Base-by-base conservation (phyloP, 1,140 invertebrate species). In the Drosophila elegans region DNA sequence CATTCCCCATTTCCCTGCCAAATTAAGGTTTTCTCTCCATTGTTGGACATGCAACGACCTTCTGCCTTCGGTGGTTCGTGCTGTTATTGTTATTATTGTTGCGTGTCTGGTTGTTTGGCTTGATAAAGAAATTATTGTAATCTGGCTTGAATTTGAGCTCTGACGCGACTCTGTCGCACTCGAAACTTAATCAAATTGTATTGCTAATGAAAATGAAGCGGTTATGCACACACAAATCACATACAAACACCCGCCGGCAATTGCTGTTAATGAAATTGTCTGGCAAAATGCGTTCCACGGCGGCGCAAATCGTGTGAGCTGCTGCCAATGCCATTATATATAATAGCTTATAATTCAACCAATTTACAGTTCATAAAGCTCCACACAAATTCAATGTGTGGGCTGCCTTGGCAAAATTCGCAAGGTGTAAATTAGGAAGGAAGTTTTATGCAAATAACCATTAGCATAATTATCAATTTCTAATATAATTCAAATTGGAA, bases 241-340 rank as follows among this genome's bases (percentile, higher is more conserved):
- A 53, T 12, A 41, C 25, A 53, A 13, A 46, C 41, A 25, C 49
- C 60, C 52, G 59, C 51, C 67, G 55, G 64, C 75, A 88, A 86
- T 88, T 86, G 83, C 62, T 83, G 62, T 59, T 89, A 86, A 86
- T 86, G 59, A 76, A 86, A 83, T 76, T 79, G 75, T 86, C 75
- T 73, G 74, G 63, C 71, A 88, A 83, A 86, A 79, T 69, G 52
- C 66, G 75, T 59, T 75, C 36, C 52, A 80, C 44, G 71, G 59
- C 39, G 66, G 66, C 78, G 75, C 60, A 69, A 81, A 39, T 75
- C 60, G 72, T 74, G 53, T 76, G 72, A 55, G 71, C 25, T 52
- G 66, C 68, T 82, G 78, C 54, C 62, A 76, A 83, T 79, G 66
- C 81, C 78, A 86, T 89, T 79, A 83, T 55, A 68, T 44, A 69